These are phyloP conservation scores for Phasianus colchicus DNA, from an alignment of 2,113 vertebrate species.

Conservation along the genomic window DNA sequence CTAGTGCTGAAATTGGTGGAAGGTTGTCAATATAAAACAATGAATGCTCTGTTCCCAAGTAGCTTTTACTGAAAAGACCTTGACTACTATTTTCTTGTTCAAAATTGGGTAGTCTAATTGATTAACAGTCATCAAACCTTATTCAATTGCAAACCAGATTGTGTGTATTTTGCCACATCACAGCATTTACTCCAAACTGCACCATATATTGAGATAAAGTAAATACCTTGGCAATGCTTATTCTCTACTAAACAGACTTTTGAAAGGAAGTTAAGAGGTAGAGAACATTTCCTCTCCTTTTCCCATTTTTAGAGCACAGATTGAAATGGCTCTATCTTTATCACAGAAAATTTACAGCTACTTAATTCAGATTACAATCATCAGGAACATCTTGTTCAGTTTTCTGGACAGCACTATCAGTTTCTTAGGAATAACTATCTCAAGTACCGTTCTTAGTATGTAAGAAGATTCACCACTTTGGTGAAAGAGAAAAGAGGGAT, in stretches of 20 bases:
- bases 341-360: background rate
- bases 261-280: background rate
- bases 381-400: background rate
- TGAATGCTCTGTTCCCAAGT: background rate
- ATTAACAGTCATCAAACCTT: background rate
- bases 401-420: slow-evolving; percentile 11
- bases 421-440: background rate
- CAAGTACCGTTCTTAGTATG: background rate
- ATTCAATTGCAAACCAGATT: background rate
- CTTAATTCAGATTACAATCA: slow-evolving; percentile 27
- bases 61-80: slow-evolving; percentile 21
- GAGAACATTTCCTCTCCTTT: background rate
- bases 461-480: background rate
- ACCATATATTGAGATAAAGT: background rate
- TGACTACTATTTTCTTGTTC: background rate
- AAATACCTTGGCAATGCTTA: background rate
- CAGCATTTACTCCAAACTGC: background rate
- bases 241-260: background rate
- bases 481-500: background rate
- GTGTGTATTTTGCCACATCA: background rate
- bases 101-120: background rate
- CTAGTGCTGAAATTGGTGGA: background rate
- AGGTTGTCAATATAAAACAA: background rate
- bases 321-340: background rate
- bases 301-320: background rate